Conservation (phyloP, 2,888 invertebrate species). For the Pristionchus mayeri region DNA sequence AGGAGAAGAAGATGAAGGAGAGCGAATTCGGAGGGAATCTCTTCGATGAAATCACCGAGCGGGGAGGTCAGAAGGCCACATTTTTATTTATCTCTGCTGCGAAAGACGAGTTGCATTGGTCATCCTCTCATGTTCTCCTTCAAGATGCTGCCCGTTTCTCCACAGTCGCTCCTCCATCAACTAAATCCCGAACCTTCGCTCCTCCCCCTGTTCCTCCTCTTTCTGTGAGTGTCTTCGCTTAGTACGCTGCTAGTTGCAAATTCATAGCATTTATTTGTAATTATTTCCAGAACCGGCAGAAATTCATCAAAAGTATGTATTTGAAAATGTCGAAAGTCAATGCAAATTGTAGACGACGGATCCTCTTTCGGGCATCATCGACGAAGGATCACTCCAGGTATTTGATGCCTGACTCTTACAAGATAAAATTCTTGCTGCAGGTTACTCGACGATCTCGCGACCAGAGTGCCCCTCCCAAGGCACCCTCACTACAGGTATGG, state of each 20-base stretch:
- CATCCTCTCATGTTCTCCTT: background rate
- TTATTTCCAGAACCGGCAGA: no score
- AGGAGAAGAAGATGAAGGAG: conserved; percentile 40
- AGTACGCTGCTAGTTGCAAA: background rate
- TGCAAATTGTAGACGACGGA: no score
- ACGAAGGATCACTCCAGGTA: background rate
- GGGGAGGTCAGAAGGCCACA: background rate
- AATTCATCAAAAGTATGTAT: no score
- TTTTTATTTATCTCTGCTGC: background rate
- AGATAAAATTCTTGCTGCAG: background rate
- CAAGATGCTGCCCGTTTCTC: background rate
- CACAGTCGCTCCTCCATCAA: background rate
- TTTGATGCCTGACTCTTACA: background rate
- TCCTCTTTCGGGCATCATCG: no score
- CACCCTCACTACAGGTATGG: conserved; percentile 35
- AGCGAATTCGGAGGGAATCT: conserved; percentile 31
- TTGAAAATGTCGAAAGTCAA: no score
- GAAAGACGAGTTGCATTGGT: background rate
- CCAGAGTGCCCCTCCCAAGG: conserved; percentile 2
- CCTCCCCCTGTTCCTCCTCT: background rate
- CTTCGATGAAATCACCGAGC: conserved; percentile 38
- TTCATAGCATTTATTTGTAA: background rate
- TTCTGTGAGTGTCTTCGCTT: background rate
- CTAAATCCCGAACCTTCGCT: background rate
- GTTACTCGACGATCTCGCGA: background rate